Conservation (phyloP, 2,888 invertebrate species). For the Folsomia candida region DNA sequence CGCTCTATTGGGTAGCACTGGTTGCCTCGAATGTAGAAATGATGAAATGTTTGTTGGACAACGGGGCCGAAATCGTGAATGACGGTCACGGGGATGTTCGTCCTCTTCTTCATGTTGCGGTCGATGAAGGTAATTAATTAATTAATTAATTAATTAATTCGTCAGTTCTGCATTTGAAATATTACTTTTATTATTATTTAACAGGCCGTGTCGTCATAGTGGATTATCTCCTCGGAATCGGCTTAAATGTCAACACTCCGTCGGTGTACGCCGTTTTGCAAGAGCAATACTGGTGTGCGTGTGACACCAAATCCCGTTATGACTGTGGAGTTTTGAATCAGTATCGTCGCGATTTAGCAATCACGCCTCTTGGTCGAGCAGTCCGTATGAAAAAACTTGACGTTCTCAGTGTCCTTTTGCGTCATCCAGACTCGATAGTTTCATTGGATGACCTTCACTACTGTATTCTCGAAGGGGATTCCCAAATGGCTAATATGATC, state of each 20-base stretch:
- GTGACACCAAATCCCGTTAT: background rate
- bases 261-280: background rate
- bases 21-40: background rate
- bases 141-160: too few relatives aligned
- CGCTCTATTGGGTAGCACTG: constrained; percentile 2
- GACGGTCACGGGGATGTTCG: too few relatives aligned
- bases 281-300: background rate
- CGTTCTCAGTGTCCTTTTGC: background rate
- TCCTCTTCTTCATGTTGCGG: background rate
- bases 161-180: too few relatives aligned
- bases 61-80: constrained; percentile 7
- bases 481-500: background rate
- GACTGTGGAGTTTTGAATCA: background rate
- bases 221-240: background rate
- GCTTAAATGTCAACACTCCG: background rate
- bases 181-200: too few relatives aligned
- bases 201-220: background rate
- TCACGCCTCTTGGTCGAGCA: background rate
- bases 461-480: constrained; percentile 7
- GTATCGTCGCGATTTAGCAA: background rate
- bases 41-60: background rate
- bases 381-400: background rate
- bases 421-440: background rate
- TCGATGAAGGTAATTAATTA: constrained; percentile 12
- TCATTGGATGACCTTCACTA: background rate